Base-by-base conservation (phyloP, 1,140 invertebrate genomes). In the Bombus impatiens region DNA sequence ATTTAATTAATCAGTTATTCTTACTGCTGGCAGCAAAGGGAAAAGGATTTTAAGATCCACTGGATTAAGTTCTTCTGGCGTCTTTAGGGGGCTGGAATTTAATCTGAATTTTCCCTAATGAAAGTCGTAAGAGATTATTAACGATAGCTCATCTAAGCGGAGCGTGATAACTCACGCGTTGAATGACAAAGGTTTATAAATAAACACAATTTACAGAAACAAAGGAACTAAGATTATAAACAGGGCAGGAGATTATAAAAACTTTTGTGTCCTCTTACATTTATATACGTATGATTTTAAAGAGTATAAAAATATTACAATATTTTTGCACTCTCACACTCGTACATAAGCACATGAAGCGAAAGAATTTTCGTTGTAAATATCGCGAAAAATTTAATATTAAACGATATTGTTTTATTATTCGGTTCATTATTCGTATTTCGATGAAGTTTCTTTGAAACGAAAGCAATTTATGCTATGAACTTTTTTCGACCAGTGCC, bases 1-100 rank as follows among this genome's bases (percentile, higher is more conserved):
- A 32, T n/a, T 67, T 67, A 32, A 67, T 67, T 67, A 67, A 67
- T 32, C 62, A 67, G 28, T 67, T 67, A 67, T 67, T 67, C n/a
- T 15, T 32, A 25, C 35, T 40, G 59, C 28, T 62, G 28, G 35
- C 6, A 70, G 37, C 35, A 12, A 32, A 70, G 28, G 59, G 6
- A 12, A 70, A 70, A 40, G 68, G 68, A 25, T 70, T 37, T 70
- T 22, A 8, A 68, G 67, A 68, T 68, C 32, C 32, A 35, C 13
- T 28, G 32, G 67, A 68, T 40, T 25, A 70, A 25, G 22, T 25
- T 9, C n/a, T 25, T 25, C 18, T 53, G 18, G 47, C 68, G 5
- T 40, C 37, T 70, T 28, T 18, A 25, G 2, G 3, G 8, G 32
- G 22, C 10, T 25, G 22, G 22, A 37, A 40, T 25, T 70, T 70